Base-by-base conservation (phyloP, 2,113 vertebrate species). In the Ictalurus furcatus region DNA sequence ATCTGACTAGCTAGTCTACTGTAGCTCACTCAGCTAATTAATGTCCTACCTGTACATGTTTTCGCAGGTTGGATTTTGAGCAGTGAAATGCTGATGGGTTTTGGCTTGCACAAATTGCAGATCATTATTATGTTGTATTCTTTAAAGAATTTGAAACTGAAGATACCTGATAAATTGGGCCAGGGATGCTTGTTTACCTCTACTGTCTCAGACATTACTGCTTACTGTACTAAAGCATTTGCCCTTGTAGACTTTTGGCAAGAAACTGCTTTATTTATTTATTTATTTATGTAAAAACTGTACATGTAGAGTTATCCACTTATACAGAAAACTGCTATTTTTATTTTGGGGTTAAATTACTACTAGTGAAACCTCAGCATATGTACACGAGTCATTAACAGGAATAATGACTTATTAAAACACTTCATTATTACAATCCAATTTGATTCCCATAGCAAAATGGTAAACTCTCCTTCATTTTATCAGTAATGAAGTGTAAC, bases 341-440 rank as follows among this genome's bases (percentile, higher is more conserved):
- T 25, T 78, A 74, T 74, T 74, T 74, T 23, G 6, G 73, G 2
- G 19, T 37, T 25, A 76, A 44, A 76, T 11, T 25, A 19, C 6
- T 14, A 56, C 7, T 34, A 82, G 30, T 34, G 30, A 82, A 59
- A 82, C n/a, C n/a, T 37, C n/a, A 59, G 79, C 54, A 59, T 34
- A 37, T 59, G 79, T 82, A 59, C 48, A 82, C 2, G 54, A 13
- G n/a, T 58, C 54, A 82, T 59, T 82, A 82, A 82, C 80, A 59
- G 80, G 54, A 82, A 59, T 82, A 82, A 82, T 82, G 80, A 59
- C 7, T 59, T 59, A n/a, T 9, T 19, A 59, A 82, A 59, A 34
- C 80, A 8, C 80, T 82, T 82, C 3, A 82, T 82, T 82, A 34
- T 19, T 28, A 82, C 59, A 37, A 12, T 30, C 4, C 21, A 37